Evolutionary conservation across 2,797 vertebrate species (phyloP).

Genomic region (Oreonectes daqikongensis): DNA sequence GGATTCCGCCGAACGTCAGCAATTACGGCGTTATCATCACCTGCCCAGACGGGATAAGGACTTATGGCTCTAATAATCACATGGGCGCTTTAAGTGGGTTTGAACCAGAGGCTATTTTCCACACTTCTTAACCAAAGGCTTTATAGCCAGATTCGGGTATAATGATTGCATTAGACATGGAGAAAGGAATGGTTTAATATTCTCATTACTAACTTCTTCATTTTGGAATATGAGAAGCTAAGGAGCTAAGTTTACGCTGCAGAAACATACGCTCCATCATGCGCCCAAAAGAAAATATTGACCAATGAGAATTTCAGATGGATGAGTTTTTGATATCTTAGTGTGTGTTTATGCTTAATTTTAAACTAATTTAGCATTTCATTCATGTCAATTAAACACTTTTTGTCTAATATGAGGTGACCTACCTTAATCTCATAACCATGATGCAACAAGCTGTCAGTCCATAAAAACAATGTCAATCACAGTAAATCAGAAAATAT

Average conservation of each 20-base stretch:
- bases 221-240: background rate
- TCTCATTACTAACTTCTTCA: background rate
- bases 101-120: constrained; percentile 36
- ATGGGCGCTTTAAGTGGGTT: constrained; percentile 49
- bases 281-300: background rate
- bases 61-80: constrained; percentile 36
- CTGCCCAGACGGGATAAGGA: constrained; percentile 50
- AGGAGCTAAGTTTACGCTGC: background rate
- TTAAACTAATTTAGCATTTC: no score
- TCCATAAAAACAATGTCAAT: no score
- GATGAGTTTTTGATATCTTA: background rate
- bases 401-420: no score
- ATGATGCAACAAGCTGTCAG: background rate
- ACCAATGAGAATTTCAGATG: background rate
- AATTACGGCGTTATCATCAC: constrained; percentile 62
- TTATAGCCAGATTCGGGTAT: constrained; percentile 26
- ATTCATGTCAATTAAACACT: no score
- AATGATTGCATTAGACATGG: constrained; percentile 35
- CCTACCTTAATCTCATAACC: no score
- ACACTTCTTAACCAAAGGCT: constrained; percentile 38
- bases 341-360: no score
- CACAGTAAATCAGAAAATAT: background rate
- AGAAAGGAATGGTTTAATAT: constrained; percentile 12
- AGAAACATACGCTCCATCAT: background rate
- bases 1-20: constrained; percentile 56